Percentiles rank a stretch among this genome's conserved stretches.
These are phyloP conservation scores for Tinea semifulvella DNA, from an alignment of 2,888 invertebrate species.

Conservation along the genomic window DNA sequence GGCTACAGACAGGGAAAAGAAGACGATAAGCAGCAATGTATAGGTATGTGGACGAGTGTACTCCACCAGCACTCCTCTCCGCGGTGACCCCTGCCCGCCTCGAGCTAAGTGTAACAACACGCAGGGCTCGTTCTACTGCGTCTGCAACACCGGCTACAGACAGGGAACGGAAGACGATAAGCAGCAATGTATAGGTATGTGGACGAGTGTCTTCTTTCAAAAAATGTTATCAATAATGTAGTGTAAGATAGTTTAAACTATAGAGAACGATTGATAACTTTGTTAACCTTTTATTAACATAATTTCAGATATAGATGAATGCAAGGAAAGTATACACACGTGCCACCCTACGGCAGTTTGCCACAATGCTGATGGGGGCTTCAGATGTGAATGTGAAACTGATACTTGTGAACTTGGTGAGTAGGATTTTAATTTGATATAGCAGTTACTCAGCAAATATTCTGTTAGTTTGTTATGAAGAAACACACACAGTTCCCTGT, in stretches of 20 bases:
- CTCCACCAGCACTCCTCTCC: conserved; percentile 69
- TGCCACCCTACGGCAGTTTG: conserved; percentile 83
- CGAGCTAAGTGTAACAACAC: conserved; percentile 85
- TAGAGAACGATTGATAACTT: too few relatives aligned
- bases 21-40: conserved; percentile 30
- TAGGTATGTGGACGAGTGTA: conserved; percentile 76
- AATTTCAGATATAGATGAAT: conserved; percentile 83
- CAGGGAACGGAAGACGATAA: conserved; percentile 31
- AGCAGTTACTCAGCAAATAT: too few relatives aligned
- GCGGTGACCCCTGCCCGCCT: conserved; percentile 76
- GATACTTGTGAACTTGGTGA: conserved; percentile 72
- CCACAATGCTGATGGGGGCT: conserved; percentile 82
- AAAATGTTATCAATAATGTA: too few relatives aligned
- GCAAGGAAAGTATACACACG: conserved; percentile 77
- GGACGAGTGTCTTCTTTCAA: too few relatives aligned
- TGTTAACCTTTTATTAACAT: too few relatives aligned
- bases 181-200: conserved; percentile 3
- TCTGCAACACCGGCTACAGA: conserved; percentile 82
- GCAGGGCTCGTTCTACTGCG: conserved; percentile 91
- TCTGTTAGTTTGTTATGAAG: too few relatives aligned
- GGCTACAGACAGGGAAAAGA: conserved; percentile 68
- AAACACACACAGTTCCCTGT: too few relatives aligned
- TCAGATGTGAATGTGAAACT: conserved; percentile 76
- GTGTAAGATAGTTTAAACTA: too few relatives aligned
- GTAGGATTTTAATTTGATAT: too few relatives aligned